Evolutionary conservation across 2,888 invertebrate genomes (phyloP).

Genomic region (Cyrtodaria siliqua): DNA sequence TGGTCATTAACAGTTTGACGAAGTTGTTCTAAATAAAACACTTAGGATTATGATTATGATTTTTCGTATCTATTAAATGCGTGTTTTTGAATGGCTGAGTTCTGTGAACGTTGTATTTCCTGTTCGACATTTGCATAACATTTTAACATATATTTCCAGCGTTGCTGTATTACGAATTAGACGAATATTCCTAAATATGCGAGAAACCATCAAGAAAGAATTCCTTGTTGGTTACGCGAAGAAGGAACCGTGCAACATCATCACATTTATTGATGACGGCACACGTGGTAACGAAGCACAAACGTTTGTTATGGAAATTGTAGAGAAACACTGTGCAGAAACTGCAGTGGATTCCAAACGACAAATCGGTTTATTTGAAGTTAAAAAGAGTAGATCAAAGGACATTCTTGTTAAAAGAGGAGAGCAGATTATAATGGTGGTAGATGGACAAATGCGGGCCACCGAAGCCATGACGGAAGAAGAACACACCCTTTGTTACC

Average conservation of each 20-base stretch:
- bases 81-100: no score
- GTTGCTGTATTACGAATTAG: conserved; percentile 61
- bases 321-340: conserved; percentile 55
- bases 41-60: no score
- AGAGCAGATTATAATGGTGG: conserved; percentile 51
- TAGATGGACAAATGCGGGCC: conserved; percentile 65
- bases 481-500: conserved; percentile 50
- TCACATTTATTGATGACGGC: conserved; percentile 65
- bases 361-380: conserved; percentile 56
- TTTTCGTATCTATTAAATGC: no score
- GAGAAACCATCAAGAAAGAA: conserved; percentile 68
- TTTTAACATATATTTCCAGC: conserved; percentile 52
- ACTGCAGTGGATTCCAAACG: conserved; percentile 53
- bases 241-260: conserved; percentile 61
- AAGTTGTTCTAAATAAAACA: no score
- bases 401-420: conserved; percentile 61
- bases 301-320: conserved; percentile 62
- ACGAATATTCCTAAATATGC: conserved; percentile 70
- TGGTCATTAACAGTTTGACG: no score
- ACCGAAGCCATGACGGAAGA: conserved; percentile 51
- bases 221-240: conserved; percentile 65
- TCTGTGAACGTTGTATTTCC: no score
- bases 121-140: no score
- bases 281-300: conserved; percentile 59
- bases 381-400: conserved; percentile 67